Evolutionary conservation across 2,888 invertebrate genomes (phyloP), one percentile per base, ranked within the genome.

Genomic region (Sinohyriopsis cumingii): DNA sequence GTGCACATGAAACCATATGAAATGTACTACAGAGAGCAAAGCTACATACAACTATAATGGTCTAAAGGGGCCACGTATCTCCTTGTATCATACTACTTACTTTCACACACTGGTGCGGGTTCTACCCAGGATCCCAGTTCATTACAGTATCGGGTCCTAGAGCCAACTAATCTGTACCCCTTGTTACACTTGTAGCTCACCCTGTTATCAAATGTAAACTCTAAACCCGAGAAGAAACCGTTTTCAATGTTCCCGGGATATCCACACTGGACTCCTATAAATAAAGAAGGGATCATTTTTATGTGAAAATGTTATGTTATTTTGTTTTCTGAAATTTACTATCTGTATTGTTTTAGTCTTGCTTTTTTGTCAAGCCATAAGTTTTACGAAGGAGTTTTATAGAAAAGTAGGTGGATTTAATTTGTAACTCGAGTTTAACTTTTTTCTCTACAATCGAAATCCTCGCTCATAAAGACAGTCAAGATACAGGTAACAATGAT

Each of bases 51-150:
- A 45, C 45, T 12, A 45, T 15, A 15, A 15, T 12, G 45, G 15
- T 45, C 45, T 45, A 45, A 15, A 45, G 12, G 15, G 12, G 45
- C 18, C 24, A 59, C 18, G 9, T 59, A 22, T 59, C 3, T 22
- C 9, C 12, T 19, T 24, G 18, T 15, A 59, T 20, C 25, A 65
- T 7, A 25, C 12, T 28, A 70, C 78, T 64, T 72, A 87, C 87
- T 76, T 71, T 78, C 75, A 76, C 89, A 90, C 15, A 61, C 65
- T 1, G 90, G 89, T 22, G 69, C 65, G 1, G 77, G 77, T 1
- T 84, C 86, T 65, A 82, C 86, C 90, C 90, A 90, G 15, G 77
- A 72, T 0, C 89, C 88, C 67, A 79, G 79, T n/a, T 81, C 84
- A 22, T 83, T 85, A 72, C 90, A 90, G 24, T 82, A 84, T 45